A percentile compares a stretch with the other conserved stretches of the same genome.
phyloP scores from a whole-genome alignment of 2,888 invertebrate species.

The Parascotia fuliginaria region DNA sequence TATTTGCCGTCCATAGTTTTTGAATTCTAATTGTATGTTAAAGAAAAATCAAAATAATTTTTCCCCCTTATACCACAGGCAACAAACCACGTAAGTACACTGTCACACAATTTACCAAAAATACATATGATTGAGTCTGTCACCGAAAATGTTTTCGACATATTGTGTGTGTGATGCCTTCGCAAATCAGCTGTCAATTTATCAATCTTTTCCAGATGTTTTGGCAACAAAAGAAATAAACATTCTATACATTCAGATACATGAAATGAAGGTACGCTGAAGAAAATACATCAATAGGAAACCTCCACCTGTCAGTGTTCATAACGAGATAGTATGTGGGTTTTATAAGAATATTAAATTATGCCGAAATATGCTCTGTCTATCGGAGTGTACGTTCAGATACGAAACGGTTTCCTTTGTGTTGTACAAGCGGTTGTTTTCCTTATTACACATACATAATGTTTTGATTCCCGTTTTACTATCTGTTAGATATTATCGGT shows the following conservation, averaged over 20 bases:
- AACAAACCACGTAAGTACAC: too few relatives aligned
- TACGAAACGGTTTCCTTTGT: constrained; percentile 29
- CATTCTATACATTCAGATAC: background rate
- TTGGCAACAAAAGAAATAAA: background rate
- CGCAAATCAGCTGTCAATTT: background rate
- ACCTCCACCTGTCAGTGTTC: constrained; percentile 10
- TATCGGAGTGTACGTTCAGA: constrained; percentile 11
- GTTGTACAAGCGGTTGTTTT: constrained; percentile 6
- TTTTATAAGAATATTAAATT: constrained; percentile 17
- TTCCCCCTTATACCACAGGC: too few relatives aligned
- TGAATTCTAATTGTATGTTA: too few relatives aligned
- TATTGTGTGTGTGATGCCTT: background rate
- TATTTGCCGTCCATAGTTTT: too few relatives aligned
- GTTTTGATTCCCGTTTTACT: constrained; percentile 1
- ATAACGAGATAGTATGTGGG: constrained; percentile 7
- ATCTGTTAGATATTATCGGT: background rate
- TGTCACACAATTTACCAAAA: background rate
- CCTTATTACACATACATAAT: background rate
- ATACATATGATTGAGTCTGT: background rate
- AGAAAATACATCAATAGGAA: constrained; percentile 3
- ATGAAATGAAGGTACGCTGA: background rate
- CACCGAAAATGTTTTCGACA: background rate
- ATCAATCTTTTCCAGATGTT: background rate
- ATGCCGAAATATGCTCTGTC: constrained; percentile 5
- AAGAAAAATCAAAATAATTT: too few relatives aligned